Evolutionary conservation across 1,140 invertebrate genomes (phyloP).

Genomic region (Trachymyrmex septentrionalis): DNA sequence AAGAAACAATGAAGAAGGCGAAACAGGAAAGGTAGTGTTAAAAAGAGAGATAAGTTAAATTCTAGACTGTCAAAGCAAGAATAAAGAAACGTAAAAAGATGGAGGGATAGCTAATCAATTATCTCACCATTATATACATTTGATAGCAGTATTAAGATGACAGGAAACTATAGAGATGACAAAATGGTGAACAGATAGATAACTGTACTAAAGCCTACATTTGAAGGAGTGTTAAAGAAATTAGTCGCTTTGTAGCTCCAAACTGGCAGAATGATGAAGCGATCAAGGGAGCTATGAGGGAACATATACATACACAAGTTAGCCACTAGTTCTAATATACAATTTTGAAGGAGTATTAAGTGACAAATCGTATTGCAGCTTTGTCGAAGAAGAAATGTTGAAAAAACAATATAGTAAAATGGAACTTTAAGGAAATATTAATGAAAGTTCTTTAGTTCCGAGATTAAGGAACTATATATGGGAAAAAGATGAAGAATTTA

Average conservation of each 20-base stretch:
- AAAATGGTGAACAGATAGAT: conserved; percentile 5
- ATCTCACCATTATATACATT: conserved; percentile 21
- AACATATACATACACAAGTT: conserved; percentile 15
- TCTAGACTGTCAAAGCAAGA: background rate
- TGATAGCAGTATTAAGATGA: conserved; percentile 22
- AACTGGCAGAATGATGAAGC: conserved; percentile 14
- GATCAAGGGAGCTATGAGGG: background rate
- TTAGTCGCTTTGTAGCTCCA: conserved; percentile 50
- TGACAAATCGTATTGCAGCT: conserved; percentile 23
- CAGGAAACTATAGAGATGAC: conserved; percentile 7
- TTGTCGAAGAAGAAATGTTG: conserved; percentile 12
- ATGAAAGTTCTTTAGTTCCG: background rate
- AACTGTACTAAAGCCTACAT: conserved; percentile 31
- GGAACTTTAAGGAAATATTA: background rate
- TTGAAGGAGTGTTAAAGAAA: conserved; percentile 20
- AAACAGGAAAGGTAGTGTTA: background rate
- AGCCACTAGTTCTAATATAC: conserved; percentile 12
- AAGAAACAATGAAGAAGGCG: conserved; percentile 1
- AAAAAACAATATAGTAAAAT: background rate
- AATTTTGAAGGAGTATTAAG: conserved; percentile 31
- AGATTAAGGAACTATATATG: background rate
- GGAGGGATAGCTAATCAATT: background rate
- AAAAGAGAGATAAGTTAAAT: conserved; percentile 6
- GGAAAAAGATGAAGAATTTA: conserved; percentile 13
- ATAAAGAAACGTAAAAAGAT: background rate